Conservation (phyloP, 2,888 invertebrate genomes). For the Cephus spinipes region DNA sequence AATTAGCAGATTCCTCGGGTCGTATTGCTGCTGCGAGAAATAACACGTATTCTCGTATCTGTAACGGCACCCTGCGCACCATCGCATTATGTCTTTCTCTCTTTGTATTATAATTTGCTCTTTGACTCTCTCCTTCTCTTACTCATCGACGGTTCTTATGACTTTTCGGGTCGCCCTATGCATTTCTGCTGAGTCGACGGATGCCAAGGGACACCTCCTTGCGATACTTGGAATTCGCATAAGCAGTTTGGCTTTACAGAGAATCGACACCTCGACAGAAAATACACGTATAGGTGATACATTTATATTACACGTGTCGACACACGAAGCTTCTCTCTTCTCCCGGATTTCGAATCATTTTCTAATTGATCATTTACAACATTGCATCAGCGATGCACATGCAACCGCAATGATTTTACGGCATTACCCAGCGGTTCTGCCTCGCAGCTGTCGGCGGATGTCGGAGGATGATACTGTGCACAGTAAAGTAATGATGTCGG, state of each 20-base stretch:
- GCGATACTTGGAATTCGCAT: not conserved
- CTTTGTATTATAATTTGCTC: not conserved
- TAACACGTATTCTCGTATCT: not conserved
- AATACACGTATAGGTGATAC: not conserved
- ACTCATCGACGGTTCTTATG: too few relatives aligned
- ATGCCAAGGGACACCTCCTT: not conserved
- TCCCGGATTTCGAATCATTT: not conserved
- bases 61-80: not conserved
- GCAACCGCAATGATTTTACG: constrained; percentile 6
- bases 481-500: not conserved
- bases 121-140: not conserved
- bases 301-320: constrained; percentile 7
- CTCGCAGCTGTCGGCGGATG: not conserved
- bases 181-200: not conserved
- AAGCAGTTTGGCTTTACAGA: not conserved
- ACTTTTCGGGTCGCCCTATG: too few relatives aligned
- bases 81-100: not conserved
- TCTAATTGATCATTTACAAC: constrained; percentile 11
- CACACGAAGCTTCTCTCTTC: not conserved
- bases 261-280: not conserved
- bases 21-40: constrained; percentile 23
- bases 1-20: constrained; percentile 39
- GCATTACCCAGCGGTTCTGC: not conserved
- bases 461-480: not conserved
- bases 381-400: not conserved